Evolutionary conservation across 1,140 invertebrate species (phyloP), one percentile per base, ranked within the genome.

Genomic region (Micrasema minimum): DNA sequence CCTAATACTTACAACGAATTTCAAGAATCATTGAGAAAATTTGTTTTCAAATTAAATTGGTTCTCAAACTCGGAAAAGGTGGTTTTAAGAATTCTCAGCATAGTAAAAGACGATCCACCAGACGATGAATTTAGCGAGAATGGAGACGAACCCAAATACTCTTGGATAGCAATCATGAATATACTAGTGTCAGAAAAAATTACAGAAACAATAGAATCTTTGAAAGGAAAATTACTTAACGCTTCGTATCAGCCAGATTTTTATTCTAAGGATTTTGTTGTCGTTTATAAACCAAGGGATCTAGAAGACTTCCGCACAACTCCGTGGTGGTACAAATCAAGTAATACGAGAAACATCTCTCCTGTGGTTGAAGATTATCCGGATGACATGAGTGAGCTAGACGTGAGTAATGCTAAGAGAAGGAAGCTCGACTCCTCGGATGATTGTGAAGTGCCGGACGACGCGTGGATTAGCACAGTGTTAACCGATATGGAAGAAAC

Each of bases 121-220:
- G 76, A 81, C 48, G 73, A 80, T 66, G 59, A 78, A 55, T 74
- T 73, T 53, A 79, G 77, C 31, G 78, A 80, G 50, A 69, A 79
- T 61, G 77, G 67, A 23, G 45, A 77, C 57, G 76, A 78, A 76
- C 75, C 79, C 61, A 73, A 79, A 37, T 81, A 78, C 74, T 78
- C 81, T 79, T 77, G 83, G 38, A 75, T 82, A 70, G 80, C 83
- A 66, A 76, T 84, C 26, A 76, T 84, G 69, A 83, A 84, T 75
- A 76, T 85, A 37, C 78, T 85, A 67, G 79, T 85, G 12, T 81
- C 81, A 69, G 83, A 83, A 77, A 85, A 83, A 77, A 84, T 85
- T 48, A 80, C 76, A 71, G 79, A 77, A 22, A 72, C 81, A n/a
- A 78, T 64, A 0, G 14, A 45, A 9, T 46, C 77, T 78, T 66